Evolutionary conservation across 2,113 vertebrate genomes (phyloP).

Genomic region (Lucifuga dentata): DNA sequence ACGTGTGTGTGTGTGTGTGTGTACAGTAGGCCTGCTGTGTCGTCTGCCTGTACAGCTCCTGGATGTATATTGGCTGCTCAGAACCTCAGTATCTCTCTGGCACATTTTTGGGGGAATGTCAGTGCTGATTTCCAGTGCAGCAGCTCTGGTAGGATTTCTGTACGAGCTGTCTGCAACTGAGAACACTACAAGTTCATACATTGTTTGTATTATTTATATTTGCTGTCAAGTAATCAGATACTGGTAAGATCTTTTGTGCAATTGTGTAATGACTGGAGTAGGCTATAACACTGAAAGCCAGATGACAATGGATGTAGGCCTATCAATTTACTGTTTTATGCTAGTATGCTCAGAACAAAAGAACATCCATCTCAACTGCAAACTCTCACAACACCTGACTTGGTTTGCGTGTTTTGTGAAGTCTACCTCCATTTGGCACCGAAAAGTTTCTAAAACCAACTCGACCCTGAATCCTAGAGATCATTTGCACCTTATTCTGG

Average conservation of each 20-base stretch:
- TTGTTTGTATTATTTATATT: slow-evolving; percentile 57
- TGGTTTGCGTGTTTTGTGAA: slow-evolving; percentile 55
- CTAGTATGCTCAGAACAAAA: slow-evolving; percentile 27
- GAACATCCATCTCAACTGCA: slow-evolving; percentile 51
- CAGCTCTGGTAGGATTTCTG: slow-evolving; percentile 21
- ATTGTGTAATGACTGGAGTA: slow-evolving; percentile 53
- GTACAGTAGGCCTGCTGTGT: slow-evolving; percentile 41
- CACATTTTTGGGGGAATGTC: slow-evolving; percentile 17
- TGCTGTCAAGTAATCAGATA: slow-evolving; percentile 22
- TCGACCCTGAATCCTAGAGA: slow-evolving; percentile 39
- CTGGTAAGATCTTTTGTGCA: slow-evolving; percentile 53
- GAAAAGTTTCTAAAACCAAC: slow-evolving; percentile 57
- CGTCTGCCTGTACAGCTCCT: slow-evolving; percentile 37
- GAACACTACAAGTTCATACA: slow-evolving; percentile 44
- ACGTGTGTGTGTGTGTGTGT: slow-evolving; percentile 29
- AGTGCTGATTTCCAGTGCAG: slow-evolving; percentile 54
- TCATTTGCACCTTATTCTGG: slow-evolving; percentile 70
- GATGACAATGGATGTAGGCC: slow-evolving; percentile 20
- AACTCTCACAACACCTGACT: slow-evolving; percentile 31
- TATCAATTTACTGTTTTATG: slow-evolving; percentile 10
- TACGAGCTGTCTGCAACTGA: slow-evolving; percentile 34
- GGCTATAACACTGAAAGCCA: slow-evolving; percentile 38
- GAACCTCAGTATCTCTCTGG: slow-evolving; percentile 32
- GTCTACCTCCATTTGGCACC: slow-evolving; percentile 81
- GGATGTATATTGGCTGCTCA: slow-evolving; percentile 45